Evolutionary conservation across 2,113 vertebrate species (phyloP), one percentile per base, ranked within the genome.

Genomic region (Tichodroma muraria): DNA sequence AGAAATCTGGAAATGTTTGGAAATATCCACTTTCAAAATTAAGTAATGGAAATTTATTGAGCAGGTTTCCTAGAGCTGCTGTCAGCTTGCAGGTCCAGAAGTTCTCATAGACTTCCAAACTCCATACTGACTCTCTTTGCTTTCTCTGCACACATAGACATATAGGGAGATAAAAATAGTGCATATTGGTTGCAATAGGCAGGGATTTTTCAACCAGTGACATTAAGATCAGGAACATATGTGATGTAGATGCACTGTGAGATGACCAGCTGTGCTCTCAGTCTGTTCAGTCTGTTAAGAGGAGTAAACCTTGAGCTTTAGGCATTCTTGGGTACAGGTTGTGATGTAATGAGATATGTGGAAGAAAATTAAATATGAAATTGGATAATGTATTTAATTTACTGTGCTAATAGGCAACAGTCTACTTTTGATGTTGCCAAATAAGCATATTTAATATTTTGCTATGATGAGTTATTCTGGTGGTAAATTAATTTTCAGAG

Each of bases 321-420:
- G 77, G 77, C 66, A 45, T 76, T 65, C 86, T 87, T n/a, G 83
- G 33, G 73, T 91, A 44, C 44, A 88, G 47, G 60, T 70, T 88
- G 33, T 40, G 25, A 64, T 79, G 71, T 69, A 89, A 35, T 52
- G 90, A 95, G 45, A 87, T 56, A 84, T 70, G 28, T 54, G 69
- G 35, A 94, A 88, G 76, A 93, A 93, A 94, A 71, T 89, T 21
- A 97, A 96, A 96, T 89, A 84, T 61, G 85, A 95, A 96, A 90
- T 92, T 86, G 76, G 76, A 73, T 83, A 82, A 82, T 53, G 33
- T 78, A 83, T 81, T 84, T 89, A 82, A 85, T 92, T 42, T 95
- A 96, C 59, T 87, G 66, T 90, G 69, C 47, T 94, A 96, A 95
- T 87, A 57, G 20, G 84, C 30, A 79, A 37, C n/a, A 89, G 81